Base-by-base conservation (phyloP, 2,113 vertebrate species). In the Apus apus region DNA sequence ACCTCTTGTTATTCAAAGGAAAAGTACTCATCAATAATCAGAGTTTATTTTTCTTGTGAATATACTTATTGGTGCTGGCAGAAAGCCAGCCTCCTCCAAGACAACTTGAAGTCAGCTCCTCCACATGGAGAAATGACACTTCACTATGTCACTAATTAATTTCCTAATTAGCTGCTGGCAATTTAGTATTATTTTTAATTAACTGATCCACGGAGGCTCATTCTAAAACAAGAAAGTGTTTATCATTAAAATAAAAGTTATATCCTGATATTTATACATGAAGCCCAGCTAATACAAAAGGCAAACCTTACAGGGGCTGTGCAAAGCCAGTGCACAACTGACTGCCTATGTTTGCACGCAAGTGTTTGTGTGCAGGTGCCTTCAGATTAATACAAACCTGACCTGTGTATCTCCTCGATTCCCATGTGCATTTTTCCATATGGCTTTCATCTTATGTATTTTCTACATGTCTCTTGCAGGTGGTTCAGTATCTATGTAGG, bases 141-240 rank as follows among this genome's bases (percentile, higher is more conserved):
- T 57, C 23, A 56, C 40, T 67, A 43, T 50, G 64, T 89, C 62
- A 93, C 87, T 95, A 62, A 91, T 89, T 91, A 84, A 91, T 79
- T 89, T 92, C 58, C 84, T 94, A 89, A 81, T 94, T 91, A 94
- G 58, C 58, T 89, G 36, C 46, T 70, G 22, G 20, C 62, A 75
- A 70, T 15, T 43, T 87, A 34, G 90, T 92, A 84, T 77, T 95
- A 82, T 81, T 89, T 92, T 95, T 79, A 96, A 97, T 89, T 87
- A 94, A 85, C 38, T 46, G 25, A 79, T 82, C 66, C 51, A 87
- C 38, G 23, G 36, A 66, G 12, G 51, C 38, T 75, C 13, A 23
- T 75, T 87, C 48, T 82, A 86, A 87, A 94, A 65, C 30, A 66
- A 82, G 90, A 14, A 91, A 79, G 36, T 40, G 29, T 60, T 85